Conservation (phyloP, 2,888 invertebrate genomes). For the Leucophora obtusa region DNA sequence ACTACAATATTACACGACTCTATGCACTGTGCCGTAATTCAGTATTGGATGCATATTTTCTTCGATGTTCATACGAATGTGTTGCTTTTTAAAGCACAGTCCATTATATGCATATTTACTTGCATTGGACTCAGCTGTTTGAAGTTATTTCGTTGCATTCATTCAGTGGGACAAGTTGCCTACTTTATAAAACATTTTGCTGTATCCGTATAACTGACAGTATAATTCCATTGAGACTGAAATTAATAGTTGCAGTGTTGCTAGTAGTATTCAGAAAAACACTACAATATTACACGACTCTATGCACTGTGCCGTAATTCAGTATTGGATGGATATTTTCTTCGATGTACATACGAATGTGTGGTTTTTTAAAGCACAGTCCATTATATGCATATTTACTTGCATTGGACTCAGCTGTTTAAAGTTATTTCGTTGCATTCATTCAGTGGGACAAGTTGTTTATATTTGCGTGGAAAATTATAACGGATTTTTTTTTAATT, state of each 20-base stretch:
- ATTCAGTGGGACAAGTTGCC: conserved; percentile 63
- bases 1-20: too few species aligned
- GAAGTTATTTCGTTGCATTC: conserved; percentile 63
- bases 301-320: conserved; percentile 23
- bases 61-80: background rate
- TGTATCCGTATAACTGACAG: too few species aligned
- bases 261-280: too few species aligned
- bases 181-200: too few species aligned
- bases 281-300: too few species aligned
- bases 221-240: too few species aligned
- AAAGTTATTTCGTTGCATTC: conserved; percentile 63
- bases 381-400: conserved; percentile 48
- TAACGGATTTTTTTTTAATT: conserved; percentile 48
- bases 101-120: conserved; percentile 48
- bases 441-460: conserved; percentile 63
- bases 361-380: conserved; percentile 34
- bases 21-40: conserved; percentile 23
- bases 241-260: too few species aligned
- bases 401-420: conserved; percentile 60
- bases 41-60: conserved; percentile 29
- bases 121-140: conserved; percentile 60
- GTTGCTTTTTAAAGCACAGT: conserved; percentile 35
- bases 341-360: background rate
- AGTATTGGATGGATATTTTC: conserved; percentile 34
- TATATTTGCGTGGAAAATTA: conserved; percentile 60